These are phyloP conservation scores for Sinocyclocheilus anshuiensis DNA, from an alignment of 2,113 vertebrate genomes.

Conservation along the genomic window DNA sequence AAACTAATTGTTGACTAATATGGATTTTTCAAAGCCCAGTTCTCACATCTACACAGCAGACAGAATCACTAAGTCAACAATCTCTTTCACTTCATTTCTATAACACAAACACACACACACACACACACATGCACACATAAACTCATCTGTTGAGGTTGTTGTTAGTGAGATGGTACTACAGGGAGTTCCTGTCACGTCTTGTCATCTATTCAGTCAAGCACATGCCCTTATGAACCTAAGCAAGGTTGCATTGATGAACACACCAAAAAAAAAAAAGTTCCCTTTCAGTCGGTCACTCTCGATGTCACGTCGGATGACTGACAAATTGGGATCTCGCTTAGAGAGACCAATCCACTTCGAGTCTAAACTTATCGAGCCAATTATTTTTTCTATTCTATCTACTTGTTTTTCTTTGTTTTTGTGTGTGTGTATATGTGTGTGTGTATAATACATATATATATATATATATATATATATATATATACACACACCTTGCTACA, in stretches of 20 bases:
- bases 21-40: neutral
- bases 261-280: too few relatives aligned
- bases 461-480: too few relatives aligned
- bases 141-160: slow-evolving; percentile 9
- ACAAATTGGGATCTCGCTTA: too few relatives aligned
- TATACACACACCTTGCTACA: too few relatives aligned
- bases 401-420: too few relatives aligned
- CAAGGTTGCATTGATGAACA: neutral
- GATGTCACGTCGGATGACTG: too few relatives aligned
- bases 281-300: too few relatives aligned
- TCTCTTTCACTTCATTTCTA: neutral
- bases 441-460: too few relatives aligned
- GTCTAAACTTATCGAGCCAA: too few relatives aligned
- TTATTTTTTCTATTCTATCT: too few relatives aligned
- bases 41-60: neutral
- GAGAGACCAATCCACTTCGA: too few relatives aligned
- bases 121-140: neutral
- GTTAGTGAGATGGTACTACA: neutral
- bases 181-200: slow-evolving; percentile 36
- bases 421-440: too few relatives aligned
- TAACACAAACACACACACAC: neutral
- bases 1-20: neutral
- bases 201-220: slow-evolving; percentile 20
- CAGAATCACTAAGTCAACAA: neutral
- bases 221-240: neutral